Base-by-base conservation (phyloP, 2,113 vertebrate genomes). In the Alethe diademata region DNA sequence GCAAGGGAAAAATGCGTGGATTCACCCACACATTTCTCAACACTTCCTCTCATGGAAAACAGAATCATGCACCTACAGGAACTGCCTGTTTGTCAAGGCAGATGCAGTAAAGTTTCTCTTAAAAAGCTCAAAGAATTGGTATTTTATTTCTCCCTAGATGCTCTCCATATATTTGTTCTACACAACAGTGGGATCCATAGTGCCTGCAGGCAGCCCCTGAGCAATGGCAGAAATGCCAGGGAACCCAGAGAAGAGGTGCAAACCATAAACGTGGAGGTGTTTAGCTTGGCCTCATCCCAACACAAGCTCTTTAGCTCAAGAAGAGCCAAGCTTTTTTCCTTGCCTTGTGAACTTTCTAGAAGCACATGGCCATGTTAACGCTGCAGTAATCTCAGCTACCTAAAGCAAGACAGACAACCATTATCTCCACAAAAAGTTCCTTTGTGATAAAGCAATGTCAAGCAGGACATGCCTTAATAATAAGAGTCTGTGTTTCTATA, bases 221-320 rank as follows among this genome's bases (percentile, higher is more conserved):
- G 66, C 80, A 80, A 23, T 0, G 26, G 24, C 0, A 87, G 3
- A 3, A n/a, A 78, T 35, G 69, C 76, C 83, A 56, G 62, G 42
- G 72, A 92, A 78, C 48, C 51, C 61, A 72, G 66, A 90, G 78
- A 64, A 66, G 53, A 84, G 80, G 75, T 36, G 60, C 51, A 74
- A 86, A 67, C 38, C 70, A 53, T 28, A 83, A 83, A 86, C 4
- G 3, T 16, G 3, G 75, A 54, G 31, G 28, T 81, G 87, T 88
- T 97, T 88, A 22, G 38, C 38, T 96, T 96, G 92, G 96, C 90
- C 62, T 58, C 73, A 70, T 53, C 75, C 90, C 96, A 97, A 91
- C 57, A 89, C 73, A 96, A 93, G 65, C 81, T 65, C 69, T 93
- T 65, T 51, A 74, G 54, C 47, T 60, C 35, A 57, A 62, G 9